Evolutionary conservation across 2,888 invertebrate species (phyloP).

Genomic region (Mythimna vitellina): DNA sequence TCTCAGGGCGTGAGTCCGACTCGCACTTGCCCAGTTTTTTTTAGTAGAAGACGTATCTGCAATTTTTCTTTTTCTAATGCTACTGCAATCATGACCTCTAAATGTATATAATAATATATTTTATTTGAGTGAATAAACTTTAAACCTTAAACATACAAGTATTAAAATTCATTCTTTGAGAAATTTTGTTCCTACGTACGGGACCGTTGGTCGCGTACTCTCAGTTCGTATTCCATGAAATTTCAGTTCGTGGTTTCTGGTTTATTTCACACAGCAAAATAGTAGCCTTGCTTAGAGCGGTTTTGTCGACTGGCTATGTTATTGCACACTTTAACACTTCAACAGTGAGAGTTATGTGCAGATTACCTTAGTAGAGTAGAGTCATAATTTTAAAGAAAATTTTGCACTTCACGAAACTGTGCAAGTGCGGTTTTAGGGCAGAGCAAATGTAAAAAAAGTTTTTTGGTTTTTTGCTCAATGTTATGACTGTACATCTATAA

Average conservation of each 20-base stretch:
- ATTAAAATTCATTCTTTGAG: neutral
- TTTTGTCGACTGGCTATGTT: conserved; percentile 33
- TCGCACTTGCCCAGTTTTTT: too few relatives aligned
- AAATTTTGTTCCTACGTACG: neutral
- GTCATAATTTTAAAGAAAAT: conserved; percentile 14
- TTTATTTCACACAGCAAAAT: conserved; percentile 28
- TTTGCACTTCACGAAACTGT: conserved; percentile 4
- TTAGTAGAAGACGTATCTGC: too few relatives aligned
- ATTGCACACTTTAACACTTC: conserved; percentile 46
- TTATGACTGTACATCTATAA: too few relatives aligned
- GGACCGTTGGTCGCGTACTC: neutral
- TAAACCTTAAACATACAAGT: too few relatives aligned
- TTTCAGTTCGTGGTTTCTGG: conserved; percentile 28
- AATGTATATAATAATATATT: too few relatives aligned
- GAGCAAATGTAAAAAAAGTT: too few relatives aligned
- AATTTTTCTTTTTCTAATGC: too few relatives aligned
- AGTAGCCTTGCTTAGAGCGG: conserved; percentile 16
- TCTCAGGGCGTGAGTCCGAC: too few relatives aligned
- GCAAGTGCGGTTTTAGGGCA: neutral
- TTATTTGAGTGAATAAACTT: too few relatives aligned
- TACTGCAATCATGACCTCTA: too few relatives aligned
- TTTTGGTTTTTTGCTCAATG: too few relatives aligned
- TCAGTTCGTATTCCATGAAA: conserved; percentile 16
- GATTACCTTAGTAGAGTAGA: conserved; percentile 27
- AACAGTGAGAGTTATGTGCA: conserved; percentile 20